Conservation (phyloP, 2,888 invertebrate genomes). For the Luperina testacea region DNA sequence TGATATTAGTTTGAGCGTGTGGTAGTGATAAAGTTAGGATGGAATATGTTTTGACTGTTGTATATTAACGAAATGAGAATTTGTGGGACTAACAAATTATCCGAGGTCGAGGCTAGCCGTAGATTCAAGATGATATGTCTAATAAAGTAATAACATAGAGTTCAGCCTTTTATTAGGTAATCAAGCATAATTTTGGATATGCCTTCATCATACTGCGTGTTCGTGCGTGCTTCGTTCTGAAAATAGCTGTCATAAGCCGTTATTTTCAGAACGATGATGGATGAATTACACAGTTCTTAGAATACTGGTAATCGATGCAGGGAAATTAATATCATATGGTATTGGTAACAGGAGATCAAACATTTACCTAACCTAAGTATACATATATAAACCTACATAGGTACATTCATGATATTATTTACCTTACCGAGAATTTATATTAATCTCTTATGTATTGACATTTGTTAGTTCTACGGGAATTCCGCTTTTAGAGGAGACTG, state of each 20-base stretch:
- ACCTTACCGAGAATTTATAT: background rate
- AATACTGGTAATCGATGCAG: slow-evolving; percentile 8
- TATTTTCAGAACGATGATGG: background rate
- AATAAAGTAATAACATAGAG: slow-evolving; percentile 6
- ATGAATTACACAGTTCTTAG: slow-evolving; percentile 17
- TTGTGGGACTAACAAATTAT: slow-evolving; percentile 21
- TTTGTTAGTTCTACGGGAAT: background rate
- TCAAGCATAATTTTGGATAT: background rate
- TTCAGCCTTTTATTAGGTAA: slow-evolving; percentile 2
- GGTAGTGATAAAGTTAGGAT: background rate
- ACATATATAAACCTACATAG: background rate
- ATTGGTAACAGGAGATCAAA: background rate
- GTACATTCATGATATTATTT: slow-evolving; percentile 9
- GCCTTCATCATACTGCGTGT: background rate
- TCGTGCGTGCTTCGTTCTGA: too few species aligned
- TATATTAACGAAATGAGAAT: slow-evolving; percentile 16
- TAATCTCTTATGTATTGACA: background rate
- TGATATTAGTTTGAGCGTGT: background rate
- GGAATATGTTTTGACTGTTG: background rate
- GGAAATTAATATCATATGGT: slow-evolving; percentile 17
- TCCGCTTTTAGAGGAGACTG: background rate
- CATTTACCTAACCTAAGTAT: slow-evolving; percentile 1
- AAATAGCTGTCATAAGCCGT: too few species aligned
- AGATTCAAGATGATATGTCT: slow-evolving; percentile 3
- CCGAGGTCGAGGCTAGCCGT: background rate